A percentile compares a stretch with the other conserved stretches of the same genome.
Conservation (phyloP, 2,888 invertebrate genomes). For the Iselma pallidipennis region DNA sequence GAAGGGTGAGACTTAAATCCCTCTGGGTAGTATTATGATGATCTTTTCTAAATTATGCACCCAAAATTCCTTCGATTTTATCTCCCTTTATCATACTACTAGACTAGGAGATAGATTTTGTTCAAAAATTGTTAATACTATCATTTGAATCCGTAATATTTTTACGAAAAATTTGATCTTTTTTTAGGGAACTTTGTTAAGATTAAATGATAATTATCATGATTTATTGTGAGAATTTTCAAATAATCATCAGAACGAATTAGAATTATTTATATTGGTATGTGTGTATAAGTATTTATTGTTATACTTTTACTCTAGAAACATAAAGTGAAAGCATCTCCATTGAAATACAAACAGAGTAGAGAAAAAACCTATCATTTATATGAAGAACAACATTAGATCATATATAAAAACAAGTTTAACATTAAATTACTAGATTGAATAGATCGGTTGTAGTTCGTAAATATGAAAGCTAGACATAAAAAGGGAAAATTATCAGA, state of each 20-base stretch:
- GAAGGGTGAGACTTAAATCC: background rate
- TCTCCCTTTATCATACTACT: too few species aligned
- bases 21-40: background rate
- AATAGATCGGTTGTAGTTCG: background rate
- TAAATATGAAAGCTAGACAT: background rate
- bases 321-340: background rate
- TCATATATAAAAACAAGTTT: background rate
- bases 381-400: background rate
- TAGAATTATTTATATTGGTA: too few species aligned
- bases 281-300: background rate
- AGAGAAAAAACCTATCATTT: background rate
- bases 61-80: background rate
- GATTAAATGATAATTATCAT: too few species aligned
- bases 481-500: background rate
- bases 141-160: too few species aligned
- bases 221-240: too few species aligned
- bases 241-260: too few species aligned
- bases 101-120: too few species aligned
- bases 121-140: too few species aligned
- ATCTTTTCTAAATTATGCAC: background rate
- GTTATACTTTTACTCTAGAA: background rate
- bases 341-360: background rate
- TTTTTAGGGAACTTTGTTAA: too few species aligned
- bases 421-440: background rate
- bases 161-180: too few species aligned